Percentiles rank a stretch among this genome's conserved stretches.
Evolutionary conservation across 2,113 vertebrate genomes (phyloP).

Genomic region (Rattus norvegicus): GRCr8 NC_086023.1:151980001-151980500

Average conservation of each 20-base stretch:
- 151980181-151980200: too few relatives aligned
- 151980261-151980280: conserved; percentile 83
- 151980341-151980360: conserved; percentile 59
- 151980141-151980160: not conserved
- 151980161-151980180: not conserved
- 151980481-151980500: too few relatives aligned
- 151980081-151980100: not conserved
- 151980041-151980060: not conserved
- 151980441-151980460: not conserved
- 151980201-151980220: fast-evolving
- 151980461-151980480: not conserved
- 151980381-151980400: not conserved
- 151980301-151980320: conserved; percentile 55
- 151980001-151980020: not conserved
- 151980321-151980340: conserved; percentile 85
- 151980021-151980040: not conserved
- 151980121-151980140: not conserved
- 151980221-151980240: conserved; percentile 84
- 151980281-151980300: conserved; percentile 76
- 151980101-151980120: not conserved
- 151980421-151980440: not conserved
- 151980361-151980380: not conserved
- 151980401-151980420: not conserved
- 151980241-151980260: conserved; percentile 85
- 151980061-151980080: not conserved